These are phyloP conservation scores for Glossosoma conforme DNA, from an alignment of 1,140 invertebrate genomes.

Conservation along the genomic window DNA sequence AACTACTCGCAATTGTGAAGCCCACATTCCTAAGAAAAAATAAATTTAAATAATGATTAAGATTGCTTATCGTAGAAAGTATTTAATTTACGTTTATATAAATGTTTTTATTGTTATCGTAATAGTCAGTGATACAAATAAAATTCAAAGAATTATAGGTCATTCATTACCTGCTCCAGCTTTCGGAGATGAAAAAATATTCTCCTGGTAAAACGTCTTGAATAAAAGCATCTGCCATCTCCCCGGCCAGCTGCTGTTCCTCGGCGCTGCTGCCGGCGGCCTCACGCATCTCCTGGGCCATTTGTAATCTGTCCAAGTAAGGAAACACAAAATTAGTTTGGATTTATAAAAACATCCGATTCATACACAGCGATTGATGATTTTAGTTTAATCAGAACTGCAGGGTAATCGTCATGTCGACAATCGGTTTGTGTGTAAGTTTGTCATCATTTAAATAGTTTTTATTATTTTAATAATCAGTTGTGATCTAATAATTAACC, in stretches of 20 bases:
- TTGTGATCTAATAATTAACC: slow-evolving; percentile 41
- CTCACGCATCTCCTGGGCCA: slow-evolving; percentile 93
- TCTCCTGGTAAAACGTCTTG: slow-evolving; percentile 92
- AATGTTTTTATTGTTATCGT: slow-evolving; percentile 4
- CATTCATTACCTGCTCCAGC: slow-evolving; percentile 90
- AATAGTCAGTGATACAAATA: background rate
- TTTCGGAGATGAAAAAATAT: slow-evolving; percentile 91
- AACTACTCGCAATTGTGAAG: slow-evolving; percentile 87
- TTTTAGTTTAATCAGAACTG: slow-evolving; percentile 31
- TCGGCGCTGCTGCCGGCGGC: slow-evolving; percentile 73
- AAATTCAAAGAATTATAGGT: too few species aligned
- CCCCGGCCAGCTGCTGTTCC: slow-evolving; percentile 89
- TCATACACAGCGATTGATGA: background rate
- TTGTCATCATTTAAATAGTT: slow-evolving; percentile 42
- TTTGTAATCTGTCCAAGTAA: slow-evolving; percentile 55
- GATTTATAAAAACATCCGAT: background rate
- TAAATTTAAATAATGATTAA: too few species aligned
- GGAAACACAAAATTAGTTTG: slow-evolving; percentile 14
- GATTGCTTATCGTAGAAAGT: background rate
- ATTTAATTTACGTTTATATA: too few species aligned
- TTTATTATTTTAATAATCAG: too few species aligned
- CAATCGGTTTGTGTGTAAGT: slow-evolving; percentile 35
- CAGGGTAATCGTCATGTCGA: slow-evolving; percentile 26
- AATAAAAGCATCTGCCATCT: slow-evolving; percentile 95
- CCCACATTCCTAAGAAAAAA: slow-evolving; percentile 81